Conservation (phyloP, 2,888 invertebrate species). For the Chaetoderma sp. region DNA sequence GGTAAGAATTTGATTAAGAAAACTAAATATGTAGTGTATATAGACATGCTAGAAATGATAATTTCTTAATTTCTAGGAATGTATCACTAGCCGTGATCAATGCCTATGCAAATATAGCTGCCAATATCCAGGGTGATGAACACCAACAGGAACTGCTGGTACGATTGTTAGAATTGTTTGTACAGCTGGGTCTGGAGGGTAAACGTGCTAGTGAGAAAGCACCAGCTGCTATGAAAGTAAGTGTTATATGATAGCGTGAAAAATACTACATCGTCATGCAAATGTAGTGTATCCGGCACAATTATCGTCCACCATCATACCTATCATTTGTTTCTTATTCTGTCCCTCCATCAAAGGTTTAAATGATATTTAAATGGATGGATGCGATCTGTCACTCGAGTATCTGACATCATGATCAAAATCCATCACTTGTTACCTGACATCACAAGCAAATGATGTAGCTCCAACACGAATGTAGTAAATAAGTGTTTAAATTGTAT, state of each 20-base stretch:
- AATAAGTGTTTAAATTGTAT: too few relatives aligned
- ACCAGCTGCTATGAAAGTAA: constrained; percentile 78
- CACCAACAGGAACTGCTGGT: constrained; percentile 83
- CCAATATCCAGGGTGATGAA: constrained; percentile 88
- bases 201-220: constrained; percentile 95
- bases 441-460: too few relatives aligned
- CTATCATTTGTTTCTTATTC: neutral
- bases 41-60: too few relatives aligned
- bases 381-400: too few relatives aligned
- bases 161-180: constrained; percentile 93
- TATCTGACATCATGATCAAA: too few relatives aligned
- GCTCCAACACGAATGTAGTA: too few relatives aligned
- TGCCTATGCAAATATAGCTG: constrained; percentile 95
- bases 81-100: constrained; percentile 96
- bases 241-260: neutral
- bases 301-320: neutral
- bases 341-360: too few relatives aligned
- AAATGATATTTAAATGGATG: too few relatives aligned
- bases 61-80: constrained; percentile 72
- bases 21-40: too few relatives aligned
- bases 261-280: neutral
- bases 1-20: too few relatives aligned
- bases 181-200: constrained; percentile 96
- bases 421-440: too few relatives aligned
- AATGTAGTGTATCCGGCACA: neutral